phyloP scores from a whole-genome alignment of 30 jellyfish, hydroid and myxozoan genomes.

The Turritopsis rubra region DNA sequence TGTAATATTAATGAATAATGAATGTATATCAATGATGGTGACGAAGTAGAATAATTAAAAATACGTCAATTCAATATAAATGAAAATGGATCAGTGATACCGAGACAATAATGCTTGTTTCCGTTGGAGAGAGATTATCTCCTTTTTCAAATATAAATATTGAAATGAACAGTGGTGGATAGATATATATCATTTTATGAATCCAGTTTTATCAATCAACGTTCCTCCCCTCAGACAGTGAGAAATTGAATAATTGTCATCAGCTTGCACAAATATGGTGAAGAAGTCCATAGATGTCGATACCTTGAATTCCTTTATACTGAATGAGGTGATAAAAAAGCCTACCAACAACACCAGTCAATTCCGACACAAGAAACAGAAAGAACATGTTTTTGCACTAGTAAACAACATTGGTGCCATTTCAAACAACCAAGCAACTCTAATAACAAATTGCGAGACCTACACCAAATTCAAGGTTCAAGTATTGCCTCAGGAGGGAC shows the following conservation, averaged over 20 bases:
- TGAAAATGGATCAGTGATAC: background rate
- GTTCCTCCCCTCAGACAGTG: background rate
- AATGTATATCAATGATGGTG: too few relatives aligned
- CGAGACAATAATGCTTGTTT: background rate
- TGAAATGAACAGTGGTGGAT: background rate
- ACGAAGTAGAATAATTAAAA: too few relatives aligned
- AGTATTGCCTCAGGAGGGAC: slow-evolving; percentile 67
- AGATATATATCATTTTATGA: too few relatives aligned
- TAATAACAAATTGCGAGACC: slow-evolving; percentile 4
- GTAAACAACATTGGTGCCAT: background rate
- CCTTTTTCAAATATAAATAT: background rate
- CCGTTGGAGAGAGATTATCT: background rate
- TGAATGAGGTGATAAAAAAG: slow-evolving; percentile 9
- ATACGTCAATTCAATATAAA: too few relatives aligned
- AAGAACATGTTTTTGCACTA: background rate
- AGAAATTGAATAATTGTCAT: background rate
- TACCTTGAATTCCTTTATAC: background rate
- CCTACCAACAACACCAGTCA: background rate
- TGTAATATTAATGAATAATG: too few relatives aligned
- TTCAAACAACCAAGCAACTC: slow-evolving; percentile 23
- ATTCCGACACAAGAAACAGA: slow-evolving; percentile 2
- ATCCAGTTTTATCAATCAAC: background rate
- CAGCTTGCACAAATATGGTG: background rate
- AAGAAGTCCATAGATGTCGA: background rate
- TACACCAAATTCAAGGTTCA: slow-evolving; percentile 23